These are phyloP conservation scores for Anguilla pacifica DNA, from an alignment of 2,797 vertebrate genomes.

Conservation along the genomic window DNA sequence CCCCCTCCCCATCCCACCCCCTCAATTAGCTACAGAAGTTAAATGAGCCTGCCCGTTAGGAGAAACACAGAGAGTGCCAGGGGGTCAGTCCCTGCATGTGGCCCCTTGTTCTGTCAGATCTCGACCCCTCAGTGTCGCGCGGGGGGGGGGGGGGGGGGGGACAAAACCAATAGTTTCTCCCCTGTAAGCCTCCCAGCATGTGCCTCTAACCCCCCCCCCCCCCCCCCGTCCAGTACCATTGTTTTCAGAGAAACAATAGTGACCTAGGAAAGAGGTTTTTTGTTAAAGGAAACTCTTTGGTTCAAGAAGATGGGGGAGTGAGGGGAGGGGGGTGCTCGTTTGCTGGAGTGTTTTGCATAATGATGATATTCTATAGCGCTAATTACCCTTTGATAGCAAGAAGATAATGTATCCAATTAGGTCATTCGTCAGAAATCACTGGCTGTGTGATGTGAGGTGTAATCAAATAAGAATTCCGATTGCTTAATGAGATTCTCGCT, in stretches of 20 bases:
- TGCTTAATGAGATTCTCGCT: conserved; percentile 71
- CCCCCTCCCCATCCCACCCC: conserved; percentile 65
- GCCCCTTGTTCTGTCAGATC: conserved; percentile 73
- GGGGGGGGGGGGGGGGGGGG: conserved; percentile 66
- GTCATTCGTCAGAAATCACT: conserved; percentile 71
- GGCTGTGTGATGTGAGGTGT: conserved; percentile 76
- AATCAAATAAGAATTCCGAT: conserved; percentile 82
- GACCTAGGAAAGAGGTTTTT: conserved; percentile 66
- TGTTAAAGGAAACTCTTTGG: conserved; percentile 77
- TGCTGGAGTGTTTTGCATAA: conserved; percentile 72
- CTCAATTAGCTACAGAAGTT: conserved; percentile 85
- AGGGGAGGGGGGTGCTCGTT: conserved; percentile 54
- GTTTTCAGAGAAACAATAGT: conserved; percentile 79
- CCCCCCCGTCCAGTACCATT: conserved; percentile 63
- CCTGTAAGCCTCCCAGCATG: conserved; percentile 61
- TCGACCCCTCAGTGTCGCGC: conserved; percentile 66
- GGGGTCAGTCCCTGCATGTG: conserved; percentile 50
- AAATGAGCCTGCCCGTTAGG: conserved; percentile 75
- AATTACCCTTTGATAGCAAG: conserved; percentile 82
- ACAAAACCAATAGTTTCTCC: conserved; percentile 60
- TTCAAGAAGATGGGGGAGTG: conserved; percentile 56
- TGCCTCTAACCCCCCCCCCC: conserved; percentile 38
- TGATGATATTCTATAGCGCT: conserved; percentile 77
- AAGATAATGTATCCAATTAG: conserved; percentile 82
- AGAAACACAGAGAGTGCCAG: conserved; percentile 35